These are phyloP conservation scores for Drymonia ruficornis DNA, from an alignment of 2,888 invertebrate species.

Conservation along the genomic window DNA sequence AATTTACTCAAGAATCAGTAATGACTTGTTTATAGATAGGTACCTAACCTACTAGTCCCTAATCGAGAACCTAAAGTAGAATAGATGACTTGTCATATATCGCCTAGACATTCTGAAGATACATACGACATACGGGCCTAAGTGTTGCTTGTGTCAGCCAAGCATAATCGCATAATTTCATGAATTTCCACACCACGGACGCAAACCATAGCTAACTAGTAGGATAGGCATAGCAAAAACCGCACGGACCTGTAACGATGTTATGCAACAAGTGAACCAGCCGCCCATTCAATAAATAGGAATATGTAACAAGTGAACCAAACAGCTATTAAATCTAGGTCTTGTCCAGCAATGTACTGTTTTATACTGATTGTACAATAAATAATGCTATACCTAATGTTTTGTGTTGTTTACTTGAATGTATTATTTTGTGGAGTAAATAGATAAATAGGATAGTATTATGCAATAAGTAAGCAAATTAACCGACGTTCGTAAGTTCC, in stretches of 20 bases:
- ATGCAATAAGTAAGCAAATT: not conserved
- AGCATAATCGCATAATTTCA: constrained; percentile 15
- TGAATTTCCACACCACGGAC: constrained; percentile 16
- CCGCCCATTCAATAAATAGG: not conserved
- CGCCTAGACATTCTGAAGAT: too few relatives aligned
- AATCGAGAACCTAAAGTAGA: too few relatives aligned
- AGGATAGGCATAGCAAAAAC: constrained; percentile 24
- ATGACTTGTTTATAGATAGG: too few relatives aligned
- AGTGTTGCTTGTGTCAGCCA: not conserved
- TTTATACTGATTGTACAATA: too few relatives aligned
- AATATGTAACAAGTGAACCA: not conserved
- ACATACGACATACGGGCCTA: too few relatives aligned
- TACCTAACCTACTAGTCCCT: too few relatives aligned
- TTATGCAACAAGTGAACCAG: constrained; percentile 27
- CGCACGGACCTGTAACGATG: constrained; percentile 11
- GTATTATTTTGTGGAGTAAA: too few relatives aligned
- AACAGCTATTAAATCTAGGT: not conserved
- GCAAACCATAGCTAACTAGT: constrained; percentile 26
- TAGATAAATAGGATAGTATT: not conserved
- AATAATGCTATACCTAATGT: too few relatives aligned
- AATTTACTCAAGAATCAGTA: too few relatives aligned
- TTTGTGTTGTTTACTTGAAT: too few relatives aligned
- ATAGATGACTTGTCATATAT: too few relatives aligned
- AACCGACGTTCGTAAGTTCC: not conserved
- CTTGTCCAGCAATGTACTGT: too few relatives aligned